Evolutionary conservation across 2,797 vertebrate species (phyloP).

Genomic region (Hypotaenidia philippensis): DNA sequence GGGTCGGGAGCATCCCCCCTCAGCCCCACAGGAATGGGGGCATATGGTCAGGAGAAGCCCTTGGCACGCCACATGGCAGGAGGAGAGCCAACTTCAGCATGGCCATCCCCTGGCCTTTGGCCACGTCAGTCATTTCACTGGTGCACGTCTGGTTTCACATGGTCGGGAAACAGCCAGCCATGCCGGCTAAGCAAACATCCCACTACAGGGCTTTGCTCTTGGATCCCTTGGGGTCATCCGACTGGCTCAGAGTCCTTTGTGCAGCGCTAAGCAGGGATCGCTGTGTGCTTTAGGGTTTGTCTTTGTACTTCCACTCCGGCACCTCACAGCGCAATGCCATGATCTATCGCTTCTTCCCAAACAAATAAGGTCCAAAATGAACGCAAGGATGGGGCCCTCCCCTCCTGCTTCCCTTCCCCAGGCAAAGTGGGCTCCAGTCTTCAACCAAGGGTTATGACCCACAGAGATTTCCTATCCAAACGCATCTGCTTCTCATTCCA

Average conservation of each 20-base stretch:
- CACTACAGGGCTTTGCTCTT: not conserved
- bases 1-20: not conserved
- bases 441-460: not conserved
- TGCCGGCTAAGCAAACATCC: conserved; percentile 30
- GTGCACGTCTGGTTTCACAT: conserved; percentile 20
- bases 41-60: not conserved
- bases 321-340: not conserved
- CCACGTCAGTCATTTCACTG: not conserved
- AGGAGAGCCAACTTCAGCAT: not conserved
- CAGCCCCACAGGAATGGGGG: fast-evolving
- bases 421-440: not conserved
- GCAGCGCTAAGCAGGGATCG: not conserved
- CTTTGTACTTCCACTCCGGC: not conserved
- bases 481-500: not conserved
- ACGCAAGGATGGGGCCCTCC: not conserved
- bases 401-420: not conserved
- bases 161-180: not conserved
- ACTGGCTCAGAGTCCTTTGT: conserved; percentile 20
- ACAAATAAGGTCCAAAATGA: fast-evolving
- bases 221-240: conserved; percentile 1
- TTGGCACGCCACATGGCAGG: not conserved
- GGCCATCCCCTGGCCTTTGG: not conserved
- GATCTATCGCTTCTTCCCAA: not conserved
- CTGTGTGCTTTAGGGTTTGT: not conserved
- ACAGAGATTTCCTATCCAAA: not conserved